Evolutionary conservation across 2,113 vertebrate species (phyloP).

Genomic region (Hirundichthys speculiger): DNA sequence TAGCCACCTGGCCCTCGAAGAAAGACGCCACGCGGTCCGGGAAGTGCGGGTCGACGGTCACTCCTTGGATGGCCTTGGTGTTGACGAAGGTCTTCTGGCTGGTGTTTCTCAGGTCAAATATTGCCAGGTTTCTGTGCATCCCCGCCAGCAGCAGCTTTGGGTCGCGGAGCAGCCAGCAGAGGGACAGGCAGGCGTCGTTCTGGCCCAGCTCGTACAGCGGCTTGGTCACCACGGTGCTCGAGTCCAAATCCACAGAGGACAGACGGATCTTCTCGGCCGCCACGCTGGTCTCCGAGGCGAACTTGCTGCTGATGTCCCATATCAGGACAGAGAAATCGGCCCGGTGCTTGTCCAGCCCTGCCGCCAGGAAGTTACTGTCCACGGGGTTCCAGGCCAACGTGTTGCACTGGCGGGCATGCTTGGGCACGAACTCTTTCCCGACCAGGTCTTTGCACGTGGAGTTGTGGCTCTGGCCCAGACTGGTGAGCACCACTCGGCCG

Average conservation of each 20-base stretch:
- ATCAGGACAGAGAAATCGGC: conserved; percentile 97
- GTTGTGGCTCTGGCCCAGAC: conserved; percentile 95
- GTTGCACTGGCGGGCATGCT: conserved; percentile 97
- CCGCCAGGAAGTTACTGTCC: conserved; percentile 94
- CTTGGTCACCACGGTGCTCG: conserved; percentile 91
- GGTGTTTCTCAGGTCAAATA: conserved; percentile 96
- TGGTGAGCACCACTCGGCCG: conserved; percentile 95
- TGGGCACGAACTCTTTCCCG: conserved; percentile 98
- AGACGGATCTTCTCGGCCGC: conserved; percentile 91
- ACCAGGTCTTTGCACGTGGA: conserved; percentile 94
- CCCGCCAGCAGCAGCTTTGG: conserved; percentile 95
- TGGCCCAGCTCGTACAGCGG: conserved; percentile 95
- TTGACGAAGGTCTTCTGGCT: conserved; percentile 99
- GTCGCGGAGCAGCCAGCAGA: conserved; percentile 97
- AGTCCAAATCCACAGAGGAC: conserved; percentile 86
- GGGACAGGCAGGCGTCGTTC: conserved; percentile 96
- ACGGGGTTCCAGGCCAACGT: conserved; percentile 96
- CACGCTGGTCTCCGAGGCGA: conserved; percentile 85
- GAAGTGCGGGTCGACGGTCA: conserved; percentile 95
- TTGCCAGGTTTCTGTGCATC: conserved; percentile 97
- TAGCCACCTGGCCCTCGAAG: conserved; percentile 98
- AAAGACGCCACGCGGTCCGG: conserved; percentile 95
- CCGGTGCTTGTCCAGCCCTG: conserved; percentile 95
- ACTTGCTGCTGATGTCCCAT: conserved; percentile 98
- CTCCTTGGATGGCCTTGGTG: conserved; percentile 98